Evolutionary conservation across 1,140 invertebrate species (phyloP).

Genomic region (Meloidogyne exigua): DNA sequence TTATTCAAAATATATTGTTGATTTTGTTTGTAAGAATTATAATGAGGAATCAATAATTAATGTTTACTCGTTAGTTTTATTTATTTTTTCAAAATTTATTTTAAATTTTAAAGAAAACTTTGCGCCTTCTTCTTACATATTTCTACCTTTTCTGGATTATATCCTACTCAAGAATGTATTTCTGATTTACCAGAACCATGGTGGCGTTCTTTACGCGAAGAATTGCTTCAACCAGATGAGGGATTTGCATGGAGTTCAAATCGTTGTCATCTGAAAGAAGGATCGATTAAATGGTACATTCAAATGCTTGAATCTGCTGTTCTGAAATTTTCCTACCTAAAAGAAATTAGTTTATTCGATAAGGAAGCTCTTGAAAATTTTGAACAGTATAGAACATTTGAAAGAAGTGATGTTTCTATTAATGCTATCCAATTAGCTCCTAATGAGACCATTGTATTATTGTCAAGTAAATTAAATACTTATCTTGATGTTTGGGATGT

Average conservation of each 20-base stretch:
- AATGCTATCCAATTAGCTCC: constrained; percentile 26
- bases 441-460: constrained; percentile 10
- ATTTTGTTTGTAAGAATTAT: constrained; percentile 11
- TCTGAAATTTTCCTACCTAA: background rate
- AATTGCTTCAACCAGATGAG: constrained; percentile 13
- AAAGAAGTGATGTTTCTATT: constrained; percentile 25
- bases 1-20: constrained; percentile 20
- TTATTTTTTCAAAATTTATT: background rate
- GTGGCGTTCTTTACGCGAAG: constrained; percentile 24
- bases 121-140: constrained; percentile 30
- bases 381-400: constrained; percentile 15
- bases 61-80: constrained; percentile 30
- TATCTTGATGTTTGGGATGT: constrained; percentile 13
- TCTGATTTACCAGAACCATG: constrained; percentile 29
- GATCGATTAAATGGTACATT: constrained; percentile 3
- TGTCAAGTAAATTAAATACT: constrained; percentile 5
- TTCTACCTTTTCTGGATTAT: constrained; percentile 27
- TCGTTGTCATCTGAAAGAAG: background rate
- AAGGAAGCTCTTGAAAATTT: constrained; percentile 20
- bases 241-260: background rate
- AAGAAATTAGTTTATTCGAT: constrained; percentile 4
- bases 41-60: background rate
- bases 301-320: constrained; percentile 6
- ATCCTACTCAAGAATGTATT: constrained; percentile 32
- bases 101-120: constrained; percentile 22